A percentile compares a stretch with the other conserved stretches of the same genome.
Conservation (phyloP, 1,140 invertebrate genomes). For the Teleopsis dalmanni region DNA sequence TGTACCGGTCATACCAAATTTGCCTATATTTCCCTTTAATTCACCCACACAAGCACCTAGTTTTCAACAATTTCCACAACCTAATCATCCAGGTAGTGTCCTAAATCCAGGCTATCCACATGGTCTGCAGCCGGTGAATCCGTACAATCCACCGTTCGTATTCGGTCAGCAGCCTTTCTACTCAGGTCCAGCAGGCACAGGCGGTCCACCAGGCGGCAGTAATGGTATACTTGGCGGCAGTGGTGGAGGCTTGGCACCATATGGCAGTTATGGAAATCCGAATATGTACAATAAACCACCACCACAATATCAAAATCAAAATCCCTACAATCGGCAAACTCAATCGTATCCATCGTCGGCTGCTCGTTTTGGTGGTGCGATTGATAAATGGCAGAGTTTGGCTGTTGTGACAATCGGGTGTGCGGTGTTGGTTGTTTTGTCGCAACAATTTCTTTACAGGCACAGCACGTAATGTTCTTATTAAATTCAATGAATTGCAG, state of each 20-base stretch:
- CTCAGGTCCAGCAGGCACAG: constrained; percentile 26
- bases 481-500: constrained; percentile 1
- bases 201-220: constrained; percentile 29
- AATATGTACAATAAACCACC: constrained; percentile 42
- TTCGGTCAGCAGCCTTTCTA: constrained; percentile 38
- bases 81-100: constrained; percentile 40
- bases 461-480: constrained; percentile 14
- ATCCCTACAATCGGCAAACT: constrained; percentile 36
- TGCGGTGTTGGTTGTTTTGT: constrained; percentile 3
- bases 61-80: constrained; percentile 43
- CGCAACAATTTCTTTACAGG: background rate
- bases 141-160: constrained; percentile 41
- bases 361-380: constrained; percentile 3
- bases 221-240: constrained; percentile 34
- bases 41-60: constrained; percentile 37
- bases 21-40: constrained; percentile 42
- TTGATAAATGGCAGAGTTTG: constrained; percentile 1
- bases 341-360: constrained; percentile 36
- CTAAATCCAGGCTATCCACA: constrained; percentile 37
- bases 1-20: constrained; percentile 37
- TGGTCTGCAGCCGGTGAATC: constrained; percentile 40
- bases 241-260: constrained; percentile 25
- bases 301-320: constrained; percentile 39
- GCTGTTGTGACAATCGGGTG: background rate
- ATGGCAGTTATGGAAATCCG: constrained; percentile 31